Evolutionary conservation across 2,888 invertebrate genomes (phyloP).

Genomic region (Cabera pusaria): DNA sequence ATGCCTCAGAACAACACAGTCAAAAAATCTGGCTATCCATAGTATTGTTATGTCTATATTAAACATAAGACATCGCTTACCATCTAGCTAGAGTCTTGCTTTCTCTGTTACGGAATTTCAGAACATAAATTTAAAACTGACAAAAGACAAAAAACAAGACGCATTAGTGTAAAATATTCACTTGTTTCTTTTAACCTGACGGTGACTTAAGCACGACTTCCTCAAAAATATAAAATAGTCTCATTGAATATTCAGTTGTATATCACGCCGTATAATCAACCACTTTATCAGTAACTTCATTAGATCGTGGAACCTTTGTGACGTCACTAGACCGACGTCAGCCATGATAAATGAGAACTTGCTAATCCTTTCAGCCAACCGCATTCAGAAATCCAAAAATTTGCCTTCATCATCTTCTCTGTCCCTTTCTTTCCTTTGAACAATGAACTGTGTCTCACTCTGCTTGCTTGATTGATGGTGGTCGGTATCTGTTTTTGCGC

Average conservation of each 20-base stretch:
- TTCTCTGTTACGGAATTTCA: too few relatives aligned
- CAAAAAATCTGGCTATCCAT: too few relatives aligned
- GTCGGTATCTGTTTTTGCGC: constrained; percentile 25
- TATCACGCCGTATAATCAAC: constrained; percentile 2
- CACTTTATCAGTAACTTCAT: constrained; percentile 36
- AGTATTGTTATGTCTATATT: too few relatives aligned
- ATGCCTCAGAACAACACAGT: too few relatives aligned
- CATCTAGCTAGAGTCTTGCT: too few relatives aligned
- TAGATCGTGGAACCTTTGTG: constrained; percentile 38
- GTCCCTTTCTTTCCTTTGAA: constrained; percentile 12
- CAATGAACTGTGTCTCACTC: constrained; percentile 15
- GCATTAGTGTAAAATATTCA: too few relatives aligned
- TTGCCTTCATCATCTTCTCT: constrained; percentile 25
- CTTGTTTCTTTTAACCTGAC: too few relatives aligned
- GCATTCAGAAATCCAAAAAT: constrained; percentile 34
- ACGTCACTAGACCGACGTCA: constrained; percentile 33
- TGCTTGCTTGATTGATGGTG: constrained; percentile 27
- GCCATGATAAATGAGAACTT: constrained; percentile 41
- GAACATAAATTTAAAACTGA: too few relatives aligned
- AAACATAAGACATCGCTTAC: too few relatives aligned
- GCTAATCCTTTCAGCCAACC: constrained; percentile 41
- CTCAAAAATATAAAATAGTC: too few relatives aligned
- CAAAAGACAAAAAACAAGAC: too few relatives aligned
- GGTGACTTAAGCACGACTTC: too few relatives aligned
- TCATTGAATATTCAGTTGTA: constrained; percentile 4